Evolutionary conservation across 2,797 vertebrate species (phyloP), one percentile per base, ranked within the genome.

Genomic region (Esox lucius): DNA sequence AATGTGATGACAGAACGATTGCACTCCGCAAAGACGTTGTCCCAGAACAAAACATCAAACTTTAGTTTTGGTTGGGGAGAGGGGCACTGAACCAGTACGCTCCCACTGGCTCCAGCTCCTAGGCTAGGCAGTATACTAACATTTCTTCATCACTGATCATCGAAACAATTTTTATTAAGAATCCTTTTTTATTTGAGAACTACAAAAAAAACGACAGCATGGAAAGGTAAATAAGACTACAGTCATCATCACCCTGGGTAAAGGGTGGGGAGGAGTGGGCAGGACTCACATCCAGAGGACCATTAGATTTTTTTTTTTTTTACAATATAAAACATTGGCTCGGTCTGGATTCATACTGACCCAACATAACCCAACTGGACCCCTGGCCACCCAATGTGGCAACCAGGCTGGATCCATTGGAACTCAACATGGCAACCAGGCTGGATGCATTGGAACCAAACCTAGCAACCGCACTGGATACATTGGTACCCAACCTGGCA

Each of bases 311-410:
- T 87, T 89, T 46, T 69, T 81, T 82, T 93, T 95, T 96, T 92
- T 97, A 98, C 96, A 97, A 96, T 97, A 97, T 96, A 97, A 97
- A 98, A 97, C 95, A 97, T 46, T 46, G 42, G 93, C 88, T 91
- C 94, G 90, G 48, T 19, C 56, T 61, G 3, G 22, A 61, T 61
- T 12, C 56, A 61, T 61, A 22, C 22, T 22, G 56, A 59, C 22
- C 56, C 56, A 22, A 24, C 22, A 59, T 59, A 17, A 24, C 56
- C 56, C 8, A 16, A 16, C 22, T 24, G 56, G 56, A 59, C 17
- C 56, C 56, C 9, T 59, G 24, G 19, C 11, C n/a, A 61, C n/a
- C 22, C 56, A 4, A 13, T 22, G 19, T 61, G 22, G 56, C 56
- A 61, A 24, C 56, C 22, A 22, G n/a, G 11, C 56, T 24, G n/a